Base-by-base conservation (phyloP, 2,113 vertebrate genomes). In the Parus major region DNA sequence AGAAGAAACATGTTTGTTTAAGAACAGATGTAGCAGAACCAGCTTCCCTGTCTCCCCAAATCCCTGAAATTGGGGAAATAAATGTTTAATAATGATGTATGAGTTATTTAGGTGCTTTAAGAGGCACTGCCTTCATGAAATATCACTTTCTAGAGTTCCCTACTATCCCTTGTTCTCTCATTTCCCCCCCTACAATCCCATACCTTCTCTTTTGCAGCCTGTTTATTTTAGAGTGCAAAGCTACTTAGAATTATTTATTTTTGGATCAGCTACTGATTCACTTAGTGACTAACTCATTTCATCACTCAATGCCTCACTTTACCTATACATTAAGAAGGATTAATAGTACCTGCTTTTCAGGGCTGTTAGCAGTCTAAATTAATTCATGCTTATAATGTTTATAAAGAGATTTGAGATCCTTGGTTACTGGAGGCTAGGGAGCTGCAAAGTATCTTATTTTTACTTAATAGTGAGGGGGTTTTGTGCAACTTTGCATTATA, bases 241-340 rank as follows among this genome's bases (percentile, higher is more conserved):
- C 61, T 94, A 83, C 94, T 96, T 95, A 94, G 60, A 90, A 75
- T 64, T 96, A 96, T 96, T 96, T 96, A 95, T 96, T 94, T 95
- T 93, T 88, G 88, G 95, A 95, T 96, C 88, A 96, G 88, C 83
- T 92, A 88, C 93, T 95, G 95, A 95, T 94, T 96, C 93, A 97
- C 83, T 95, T 86, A 82, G 69, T 95, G 82, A 96, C 79, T 96
- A 90, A 93, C 36, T 82, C 42, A 93, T 97, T 96, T 97, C 93
- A 94, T 95, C 88, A 95, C 90, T 90, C 13, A 5, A 68, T 95
- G 88, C 90, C 88, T 96, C 86, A 88, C 80, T 96, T 96, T 96
- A 96, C 93, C 93, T 94, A 69, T 94, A 96, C 80, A 92, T 97
- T 96, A 96, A 95, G 90, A 83, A 90, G 94, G 94, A 95, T 97